Evolutionary conservation across 1,140 invertebrate species (phyloP), one percentile per base, ranked within the genome.

Genomic region (Anoplolepis gracilipes): DNA sequence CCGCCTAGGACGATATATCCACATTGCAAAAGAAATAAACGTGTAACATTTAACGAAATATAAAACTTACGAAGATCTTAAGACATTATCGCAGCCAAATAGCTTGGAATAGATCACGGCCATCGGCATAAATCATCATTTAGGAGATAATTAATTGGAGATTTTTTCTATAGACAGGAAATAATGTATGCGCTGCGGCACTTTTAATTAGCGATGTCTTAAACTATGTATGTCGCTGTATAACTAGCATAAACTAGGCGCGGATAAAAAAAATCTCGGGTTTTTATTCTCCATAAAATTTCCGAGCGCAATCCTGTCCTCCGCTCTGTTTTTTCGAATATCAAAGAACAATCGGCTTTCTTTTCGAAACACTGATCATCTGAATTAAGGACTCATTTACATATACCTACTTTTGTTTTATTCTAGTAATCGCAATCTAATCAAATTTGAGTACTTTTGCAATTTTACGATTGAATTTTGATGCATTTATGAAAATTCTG

Each of bases 1-100:
- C 22, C 22, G 62, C 65, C 8, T 67, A 53, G 46, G 10, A 69
- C 28, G 10, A 81, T 81, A 69, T 72, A 73, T 46, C 8, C 25
- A n/a, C 22, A 42, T 72, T 57, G 36, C 22, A 13, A 5, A 33
- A 30, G 7, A 73, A 73, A 3, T 57, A 57, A 69, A 57, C 6
- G 13, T 82, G n/a, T 82, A 82, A 82, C 10, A 79, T 28, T 82
- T 72, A n/a, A 81, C 4, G 11, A 57, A 42, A 73, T 49, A 73
- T 82, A 16, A 79, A 69, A 72, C 30, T 39, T 72, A 81, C 53
- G 16, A 22, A 33, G 11, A 72, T 81, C 67, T 73, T 73, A 33
- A 69, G 13, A 7, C 53, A 25, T 82, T 73, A 36, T 82, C 53
- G 78, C 25, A 69, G 65, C 53, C 53, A 72, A 72, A 7, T 81